Base-by-base conservation (phyloP, 1,140 invertebrate species). In the Drosophila repleta region DNA sequence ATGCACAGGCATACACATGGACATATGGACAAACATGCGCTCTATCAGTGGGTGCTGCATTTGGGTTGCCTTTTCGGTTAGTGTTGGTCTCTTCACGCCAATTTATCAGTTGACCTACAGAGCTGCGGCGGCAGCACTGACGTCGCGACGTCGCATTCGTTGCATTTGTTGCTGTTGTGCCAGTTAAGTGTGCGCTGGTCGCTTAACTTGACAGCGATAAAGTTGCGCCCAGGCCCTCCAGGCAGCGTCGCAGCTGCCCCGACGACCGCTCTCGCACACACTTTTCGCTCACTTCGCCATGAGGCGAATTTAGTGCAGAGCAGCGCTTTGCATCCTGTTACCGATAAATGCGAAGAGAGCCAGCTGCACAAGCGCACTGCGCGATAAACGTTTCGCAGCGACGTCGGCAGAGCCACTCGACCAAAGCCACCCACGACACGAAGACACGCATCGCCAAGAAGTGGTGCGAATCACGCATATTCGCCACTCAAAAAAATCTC, bases 21-120 rank as follows among this genome's bases (percentile, higher is more conserved):
- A 39, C 21, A 26, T 21, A 43, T 51, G 13, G 39, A 13, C 41
- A 7, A 53, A 13, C 55, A 20, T 32, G 29, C 56, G 49, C 56
- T 32, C 32, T 61, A 68, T 73, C 64, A 68, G 56, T 69, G 56
- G 56, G 39, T 56, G 32, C 62, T 61, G 65, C 51, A 48, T 68
- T 61, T 73, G 51, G 35, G 48, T 58, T 69, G 61, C 53, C 39
- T 67, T 64, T 74, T 73, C 35, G 48, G 48, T 61, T 52, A 21
- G 58, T 67, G 70, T 68, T 73, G 51, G 39, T 51, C 61, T 63
- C 71, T 74, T 75, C 53, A 74, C 65, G 55, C 57, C 73, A 72
- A 71, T 77, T 85, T 84, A 84, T 84, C 81, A 80, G 76, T 85
- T 84, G 81, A 85, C 81, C 81, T 85, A 84, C 68, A 84, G 76